Evolutionary conservation across 2,888 invertebrate genomes (phyloP).

Genomic region (Deilephila porcellus): DNA sequence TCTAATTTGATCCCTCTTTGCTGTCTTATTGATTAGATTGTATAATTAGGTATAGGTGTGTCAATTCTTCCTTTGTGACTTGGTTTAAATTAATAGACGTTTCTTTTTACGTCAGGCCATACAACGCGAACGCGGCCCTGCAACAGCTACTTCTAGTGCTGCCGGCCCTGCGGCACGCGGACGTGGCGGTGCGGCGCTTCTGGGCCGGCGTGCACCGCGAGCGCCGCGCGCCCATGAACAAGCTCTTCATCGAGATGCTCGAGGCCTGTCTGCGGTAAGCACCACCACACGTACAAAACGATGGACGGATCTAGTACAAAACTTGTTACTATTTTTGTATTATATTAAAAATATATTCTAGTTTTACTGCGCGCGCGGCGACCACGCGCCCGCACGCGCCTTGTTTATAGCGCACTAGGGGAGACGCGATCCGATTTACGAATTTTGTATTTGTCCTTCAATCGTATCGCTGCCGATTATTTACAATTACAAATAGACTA

Average conservation of each 20-base stretch:
- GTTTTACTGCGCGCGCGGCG: slow-evolving; percentile 63
- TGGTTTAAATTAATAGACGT: not conserved
- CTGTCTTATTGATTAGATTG: too few relatives aligned
- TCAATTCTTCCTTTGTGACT: too few relatives aligned
- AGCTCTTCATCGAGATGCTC: slow-evolving; percentile 98
- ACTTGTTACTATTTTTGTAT: slow-evolving; percentile 84
- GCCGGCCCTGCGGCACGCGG: slow-evolving; percentile 95
- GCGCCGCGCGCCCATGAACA: slow-evolving; percentile 96
- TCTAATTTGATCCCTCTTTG: too few relatives aligned
- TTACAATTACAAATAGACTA: slow-evolving; percentile 1
- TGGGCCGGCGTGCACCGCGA: slow-evolving; percentile 95
- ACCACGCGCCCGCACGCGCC: slow-evolving; percentile 25
- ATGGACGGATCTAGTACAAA: slow-evolving; percentile 81
- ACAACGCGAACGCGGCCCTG: slow-evolving; percentile 89
- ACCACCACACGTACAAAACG: slow-evolving; percentile 69
- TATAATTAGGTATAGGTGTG: too few relatives aligned
- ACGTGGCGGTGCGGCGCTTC: slow-evolving; percentile 94
- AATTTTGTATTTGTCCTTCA: not conserved
- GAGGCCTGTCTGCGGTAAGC: slow-evolving; percentile 89
- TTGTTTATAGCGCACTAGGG: slow-evolving; percentile 36
- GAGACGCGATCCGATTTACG: slow-evolving; percentile 34
- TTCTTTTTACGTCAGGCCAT: slow-evolving; percentile 81
- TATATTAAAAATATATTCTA: slow-evolving; percentile 75
- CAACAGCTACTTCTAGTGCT: slow-evolving; percentile 94
- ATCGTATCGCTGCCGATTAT: not conserved